A percentile compares a stretch with the other conserved stretches of the same genome.
phyloP scores from a whole-genome alignment of 2,888 invertebrate species.

The Drosophila hamatofila region DNA sequence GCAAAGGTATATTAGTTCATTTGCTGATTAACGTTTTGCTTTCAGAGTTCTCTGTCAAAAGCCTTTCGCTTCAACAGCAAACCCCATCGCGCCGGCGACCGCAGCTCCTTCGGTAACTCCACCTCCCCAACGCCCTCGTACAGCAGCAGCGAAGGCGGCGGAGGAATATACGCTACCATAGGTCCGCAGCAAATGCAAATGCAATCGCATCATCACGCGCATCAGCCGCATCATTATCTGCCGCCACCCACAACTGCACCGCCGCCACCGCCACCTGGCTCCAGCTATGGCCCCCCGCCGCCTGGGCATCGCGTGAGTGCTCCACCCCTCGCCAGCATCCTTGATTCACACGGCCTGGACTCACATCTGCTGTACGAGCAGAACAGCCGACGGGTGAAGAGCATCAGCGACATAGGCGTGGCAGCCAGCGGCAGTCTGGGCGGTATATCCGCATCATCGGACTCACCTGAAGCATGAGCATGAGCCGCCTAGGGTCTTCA shows the following conservation, averaged over 20 bases:
- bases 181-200: constrained; percentile 67
- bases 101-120: constrained; percentile 84
- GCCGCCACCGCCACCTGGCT: constrained; percentile 81
- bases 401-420: constrained; percentile 85
- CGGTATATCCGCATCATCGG: constrained; percentile 76
- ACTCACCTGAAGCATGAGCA: constrained; percentile 80
- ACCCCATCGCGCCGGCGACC: constrained; percentile 83
- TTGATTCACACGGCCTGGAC: constrained; percentile 69
- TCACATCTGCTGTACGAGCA: constrained; percentile 82
- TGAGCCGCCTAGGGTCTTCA: too few relatives aligned
- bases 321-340: constrained; percentile 78
- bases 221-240: constrained; percentile 68
- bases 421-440: constrained; percentile 72
- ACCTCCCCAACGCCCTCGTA: constrained; percentile 86
- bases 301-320: constrained; percentile 84
- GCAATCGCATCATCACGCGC: constrained; percentile 51
- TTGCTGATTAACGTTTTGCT: not conserved
- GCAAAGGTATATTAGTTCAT: not conserved
- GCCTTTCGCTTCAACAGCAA: constrained; percentile 85
- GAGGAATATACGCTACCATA: constrained; percentile 85
- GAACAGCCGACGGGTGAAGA: constrained; percentile 84
- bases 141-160: constrained; percentile 85
- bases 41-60: constrained; percentile 85
- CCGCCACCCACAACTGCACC: constrained; percentile 84
- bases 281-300: constrained; percentile 76